Evolutionary conservation across 2,113 vertebrate species (phyloP).

Genomic region (Gymnogyps californianus): DNA sequence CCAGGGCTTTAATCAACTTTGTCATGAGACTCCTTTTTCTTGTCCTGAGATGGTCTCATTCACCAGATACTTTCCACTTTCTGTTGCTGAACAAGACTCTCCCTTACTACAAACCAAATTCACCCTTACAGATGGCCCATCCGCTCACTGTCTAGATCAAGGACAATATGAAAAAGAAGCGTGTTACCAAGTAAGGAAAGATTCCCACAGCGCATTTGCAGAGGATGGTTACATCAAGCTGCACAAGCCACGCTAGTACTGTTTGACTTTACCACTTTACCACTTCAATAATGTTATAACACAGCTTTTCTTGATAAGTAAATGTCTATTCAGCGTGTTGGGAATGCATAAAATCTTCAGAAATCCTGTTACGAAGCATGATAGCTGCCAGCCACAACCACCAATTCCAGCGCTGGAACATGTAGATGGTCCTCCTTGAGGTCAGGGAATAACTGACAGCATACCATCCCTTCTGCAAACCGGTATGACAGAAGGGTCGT

Average conservation of each 20-base stretch:
- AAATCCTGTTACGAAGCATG: neutral
- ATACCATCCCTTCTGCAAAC: neutral
- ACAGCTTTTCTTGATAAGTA: neutral
- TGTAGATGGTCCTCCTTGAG: neutral
- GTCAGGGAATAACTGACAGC: neutral
- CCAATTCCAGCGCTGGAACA: neutral
- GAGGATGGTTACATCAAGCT: neutral
- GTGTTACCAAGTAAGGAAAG: neutral
- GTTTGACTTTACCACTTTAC: neutral
- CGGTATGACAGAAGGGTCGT: neutral
- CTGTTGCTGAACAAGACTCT: neutral
- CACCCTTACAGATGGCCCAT: neutral
- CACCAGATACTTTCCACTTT: neutral
- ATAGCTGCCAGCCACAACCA: neutral
- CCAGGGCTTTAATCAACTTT: neutral
- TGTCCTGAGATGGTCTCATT: neutral
- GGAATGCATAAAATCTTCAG: neutral
- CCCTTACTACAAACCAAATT: neutral
- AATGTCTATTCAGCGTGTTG: neutral
- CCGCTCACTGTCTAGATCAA: neutral
- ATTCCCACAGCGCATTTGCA: neutral
- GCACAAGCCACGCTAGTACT: neutral
- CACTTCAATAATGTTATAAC: neutral
- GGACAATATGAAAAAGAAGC: neutral
- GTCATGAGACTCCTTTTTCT: neutral